Conservation (phyloP, 1,140 invertebrate species). For the Caenorhabditis brenneri region DNA sequence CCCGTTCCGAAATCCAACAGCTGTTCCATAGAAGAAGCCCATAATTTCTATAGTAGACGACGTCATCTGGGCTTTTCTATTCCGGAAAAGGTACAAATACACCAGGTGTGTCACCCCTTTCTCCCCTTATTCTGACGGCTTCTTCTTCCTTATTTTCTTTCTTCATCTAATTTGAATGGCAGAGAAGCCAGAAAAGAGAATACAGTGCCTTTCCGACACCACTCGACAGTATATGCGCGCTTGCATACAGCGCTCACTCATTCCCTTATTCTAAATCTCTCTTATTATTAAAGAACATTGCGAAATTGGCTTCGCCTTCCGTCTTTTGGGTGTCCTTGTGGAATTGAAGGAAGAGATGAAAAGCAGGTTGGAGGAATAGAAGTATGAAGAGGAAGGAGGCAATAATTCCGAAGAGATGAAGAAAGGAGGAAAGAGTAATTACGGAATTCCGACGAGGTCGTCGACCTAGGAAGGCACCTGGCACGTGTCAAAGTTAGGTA, state of each 20-base stretch:
- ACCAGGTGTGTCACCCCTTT: not conserved
- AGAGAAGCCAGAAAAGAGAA: no score
- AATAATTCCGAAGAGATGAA: constrained; percentile 12
- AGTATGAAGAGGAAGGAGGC: not conserved
- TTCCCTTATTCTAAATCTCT: not conserved
- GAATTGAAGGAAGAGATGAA: not conserved
- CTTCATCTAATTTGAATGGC: constrained; percentile 25
- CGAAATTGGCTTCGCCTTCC: constrained; percentile 29
- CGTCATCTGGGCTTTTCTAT: not conserved
- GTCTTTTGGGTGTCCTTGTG: not conserved
- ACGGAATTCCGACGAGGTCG: constrained; percentile 42
- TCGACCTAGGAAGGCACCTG: not conserved
- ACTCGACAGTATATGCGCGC: constrained; percentile 23
- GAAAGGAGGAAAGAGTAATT: constrained; percentile 12
- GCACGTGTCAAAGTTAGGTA: constrained; percentile 31
- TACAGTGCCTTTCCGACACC: not conserved
- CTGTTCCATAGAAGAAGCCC: not conserved
- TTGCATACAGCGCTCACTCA: not conserved
- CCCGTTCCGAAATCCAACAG: not conserved
- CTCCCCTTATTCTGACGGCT: not conserved
- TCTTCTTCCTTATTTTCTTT: not conserved
- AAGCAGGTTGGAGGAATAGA: constrained; percentile 4
- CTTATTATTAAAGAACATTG: constrained; percentile 19
- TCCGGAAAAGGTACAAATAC: constrained; percentile 10
- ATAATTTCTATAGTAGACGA: not conserved